Base-by-base conservation (phyloP, 2,888 invertebrate species). In the Vesta saturnalis region DNA sequence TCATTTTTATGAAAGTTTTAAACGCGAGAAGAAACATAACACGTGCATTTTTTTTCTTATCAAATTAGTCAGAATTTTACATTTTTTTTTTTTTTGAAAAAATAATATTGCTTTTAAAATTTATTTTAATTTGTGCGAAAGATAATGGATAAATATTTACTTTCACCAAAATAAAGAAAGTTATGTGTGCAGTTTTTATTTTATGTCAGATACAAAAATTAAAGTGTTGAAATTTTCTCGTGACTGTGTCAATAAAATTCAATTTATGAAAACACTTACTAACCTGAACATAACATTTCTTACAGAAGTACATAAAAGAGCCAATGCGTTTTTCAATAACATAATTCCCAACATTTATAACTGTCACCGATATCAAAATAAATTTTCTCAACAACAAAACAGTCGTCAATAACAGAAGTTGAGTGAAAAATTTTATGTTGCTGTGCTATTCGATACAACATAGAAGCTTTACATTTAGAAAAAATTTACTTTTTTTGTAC, bases 291-390 rank as follows among this genome's bases (percentile, higher is more conserved):
- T n/a, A n/a, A 5, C 39, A n/a, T 39, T 39, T n/a, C 8, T 39
- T n/a, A 39, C 2, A 2, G n/a, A 39, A 39, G 12, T 39, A n/a
- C 39, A 39, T n/a, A 8, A 39, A 39, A n/a, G n/a, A 39, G n/a
- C 8, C 39, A 8, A 39, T 39, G 39, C 12, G 8, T 8, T 8
- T 39, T 39, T n/a, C 39, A 39, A 39, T n/a, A 39, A 39, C 8
- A 39, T 6, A 39, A 52, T 52, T 19, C n/a, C 19, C 21, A 52
- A 52, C 52, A 52, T 52, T 21, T 52, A 16, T 52, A 52, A 19
- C 18, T 52, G 52, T 19, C 52, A 52, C 3, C n/a, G 19, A 52
- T 19, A 52, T 21, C 21, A 52, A 52, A 52, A 18, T 52, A 52
- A 2, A 19, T 52, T 52, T 52, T 52, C 3, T 52, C n/a, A 18